Evolutionary conservation across 2,888 invertebrate genomes (phyloP), one percentile per base, ranked within the genome.

Genomic region (Drosophila infuscata): DNA sequence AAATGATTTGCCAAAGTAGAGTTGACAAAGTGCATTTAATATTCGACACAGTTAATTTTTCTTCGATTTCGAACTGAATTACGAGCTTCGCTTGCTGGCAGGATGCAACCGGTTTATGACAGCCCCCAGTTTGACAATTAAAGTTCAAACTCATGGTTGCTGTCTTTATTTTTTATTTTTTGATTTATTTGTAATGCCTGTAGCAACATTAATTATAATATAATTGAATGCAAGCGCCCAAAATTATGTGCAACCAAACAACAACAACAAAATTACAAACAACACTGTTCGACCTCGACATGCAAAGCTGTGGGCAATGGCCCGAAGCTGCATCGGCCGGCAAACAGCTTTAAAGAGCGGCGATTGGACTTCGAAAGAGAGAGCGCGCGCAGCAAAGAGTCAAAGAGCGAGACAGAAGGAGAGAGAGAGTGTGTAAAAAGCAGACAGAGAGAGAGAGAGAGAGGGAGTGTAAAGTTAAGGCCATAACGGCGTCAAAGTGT

Each of bases 251-350:
- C 54, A 70, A 53, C 48, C 64, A 51, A 54, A 48, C 52, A 75
- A 76, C 52, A 75, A 76, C 57, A 54, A 53, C 61, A 75, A 46
- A 46, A 46, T 46, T 15, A 54, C 32, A 54, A 53, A 38, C 46
- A 58, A 56, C 75, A 82, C 79, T 80, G 77, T 74, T 70, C 84
- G 90, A 88, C 90, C 90, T 90, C 90, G 91, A 91, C 90, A 90
- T 87, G 90, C 76, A 91, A 91, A 86, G 71, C 74, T 29, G 78
- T 86, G 80, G 74, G 74, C 74, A 76, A 82, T 87, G 85, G 78
- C 82, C 70, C 74, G 76, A 61, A 71, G 82, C 67, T 62, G 69
- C 56, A 36, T 41, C 56, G 20, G 49, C 46, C 46, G 46, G 46
- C 46, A 15, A 46, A 25, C 49, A 76, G 78, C 73, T 81, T 77